Percentiles rank a stretch among this genome's conserved stretches.
Evolutionary conservation across 2,113 vertebrate species (phyloP).

Genomic region (Neogale vison): DNA sequence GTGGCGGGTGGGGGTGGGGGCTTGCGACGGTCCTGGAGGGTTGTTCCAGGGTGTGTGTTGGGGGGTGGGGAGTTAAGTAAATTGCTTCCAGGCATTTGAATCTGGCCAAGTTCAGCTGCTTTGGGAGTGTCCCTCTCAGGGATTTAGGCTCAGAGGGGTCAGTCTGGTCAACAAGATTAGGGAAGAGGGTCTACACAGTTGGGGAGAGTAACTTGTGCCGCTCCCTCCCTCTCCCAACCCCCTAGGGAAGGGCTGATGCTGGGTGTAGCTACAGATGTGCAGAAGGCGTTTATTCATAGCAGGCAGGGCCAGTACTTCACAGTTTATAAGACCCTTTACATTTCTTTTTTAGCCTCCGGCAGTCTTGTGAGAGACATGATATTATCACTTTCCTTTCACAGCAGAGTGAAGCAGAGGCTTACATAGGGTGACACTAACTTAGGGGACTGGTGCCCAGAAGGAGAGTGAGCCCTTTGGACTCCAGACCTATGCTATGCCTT

Average conservation of each 20-base stretch:
- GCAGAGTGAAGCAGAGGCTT: not conserved
- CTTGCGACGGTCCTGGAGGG: not conserved
- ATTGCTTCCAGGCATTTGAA: not conserved
- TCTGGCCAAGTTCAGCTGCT: not conserved
- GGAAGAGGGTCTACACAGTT: too few relatives aligned
- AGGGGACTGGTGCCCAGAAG: not conserved
- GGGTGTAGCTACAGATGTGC: not conserved
- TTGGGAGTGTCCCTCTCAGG: not conserved
- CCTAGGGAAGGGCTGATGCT: not conserved
- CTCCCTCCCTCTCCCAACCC: not conserved
- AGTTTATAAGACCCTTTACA: not conserved
- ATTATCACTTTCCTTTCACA: not conserved
- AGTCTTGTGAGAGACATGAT: not conserved
- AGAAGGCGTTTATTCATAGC: not conserved
- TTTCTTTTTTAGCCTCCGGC: not conserved
- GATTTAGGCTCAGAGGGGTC: not conserved
- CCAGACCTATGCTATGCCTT: not conserved
- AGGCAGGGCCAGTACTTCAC: accelerated
- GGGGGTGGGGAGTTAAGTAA: not conserved
- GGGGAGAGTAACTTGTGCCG: too few relatives aligned
- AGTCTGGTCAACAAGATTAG: not conserved
- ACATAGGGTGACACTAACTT: not conserved
- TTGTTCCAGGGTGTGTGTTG: not conserved
- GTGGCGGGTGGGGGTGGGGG: not conserved
- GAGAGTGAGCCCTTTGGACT: not conserved